Evolutionary conservation across 2,113 vertebrate species (phyloP), one percentile per base, ranked within the genome.

Genomic region (Porphyrio hochstetteri): DNA sequence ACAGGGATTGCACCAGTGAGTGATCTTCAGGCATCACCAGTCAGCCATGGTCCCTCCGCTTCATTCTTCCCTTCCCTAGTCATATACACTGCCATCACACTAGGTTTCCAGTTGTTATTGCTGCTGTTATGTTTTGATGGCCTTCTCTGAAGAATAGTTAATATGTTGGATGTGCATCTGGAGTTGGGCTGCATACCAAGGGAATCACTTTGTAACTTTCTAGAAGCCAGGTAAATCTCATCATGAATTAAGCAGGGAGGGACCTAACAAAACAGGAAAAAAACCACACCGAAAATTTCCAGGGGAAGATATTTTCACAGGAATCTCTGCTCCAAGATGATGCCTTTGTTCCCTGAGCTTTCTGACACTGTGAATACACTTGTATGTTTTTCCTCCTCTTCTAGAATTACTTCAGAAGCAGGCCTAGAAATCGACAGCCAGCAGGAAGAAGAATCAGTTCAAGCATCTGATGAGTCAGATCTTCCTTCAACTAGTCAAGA

Each of bases 401-500:
- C 35, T 64, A 98, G 98, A 67, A 98, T 98, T 88, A 98, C 98
- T 92, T 98, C 98, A 57, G 99, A 99, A 92, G 98, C 97, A n/a
- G 98, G 98, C 17, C 82, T 99, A 68, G 99, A 99, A 95, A 96
- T 99, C 1, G 98, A 98, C 76, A 99, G 99, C 46, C 99, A 99
- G 93, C 98, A 98, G 70, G 99, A 99, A 74, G 99, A 99, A 89
- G 99, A 99, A 88, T 96, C 98, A 59, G 97, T 98, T 75, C 99
- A 99, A 90, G 97, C 98, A 2, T 98, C 98, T 77, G 99, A 99
- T 93, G 99, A 99, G 53, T 97, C 98, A 70, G 98, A 98, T 91
- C 98, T 99, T 82, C 98, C 99, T 61, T 99, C 99, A 4, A 99
- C 99, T 90, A 99, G 99, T 96, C 99, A 99, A 96, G 99, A 99